Evolutionary conservation across 2,113 vertebrate genomes (phyloP).

Genomic region (Cairina moschata): DNA sequence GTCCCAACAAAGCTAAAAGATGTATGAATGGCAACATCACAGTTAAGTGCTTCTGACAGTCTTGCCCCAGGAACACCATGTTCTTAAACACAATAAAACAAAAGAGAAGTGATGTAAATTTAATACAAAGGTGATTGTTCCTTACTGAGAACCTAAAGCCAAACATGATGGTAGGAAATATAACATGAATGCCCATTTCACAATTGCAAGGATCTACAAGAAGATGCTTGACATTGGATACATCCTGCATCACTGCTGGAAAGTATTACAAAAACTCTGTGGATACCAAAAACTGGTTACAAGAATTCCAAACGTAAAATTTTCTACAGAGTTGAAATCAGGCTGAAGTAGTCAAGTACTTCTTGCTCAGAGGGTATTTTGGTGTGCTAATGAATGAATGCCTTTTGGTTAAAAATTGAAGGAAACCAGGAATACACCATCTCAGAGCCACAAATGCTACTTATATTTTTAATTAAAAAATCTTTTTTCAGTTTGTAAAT

Average conservation of each 20-base stretch:
- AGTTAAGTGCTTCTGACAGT: not conserved
- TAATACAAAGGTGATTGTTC: not conserved
- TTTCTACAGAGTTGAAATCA: not conserved
- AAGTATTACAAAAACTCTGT: not conserved
- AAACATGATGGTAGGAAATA: not conserved
- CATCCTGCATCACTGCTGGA: not conserved
- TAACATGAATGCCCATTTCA: fast-evolving
- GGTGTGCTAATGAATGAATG: not conserved
- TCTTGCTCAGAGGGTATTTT: not conserved
- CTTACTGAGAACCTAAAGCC: not conserved
- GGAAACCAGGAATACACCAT: not conserved
- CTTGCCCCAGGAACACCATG: not conserved
- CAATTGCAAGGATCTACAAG: not conserved
- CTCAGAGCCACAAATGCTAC: not conserved
- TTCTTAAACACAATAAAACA: not conserved
- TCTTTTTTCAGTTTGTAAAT: not conserved
- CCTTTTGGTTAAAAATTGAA: not conserved
- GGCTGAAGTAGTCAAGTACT: not conserved
- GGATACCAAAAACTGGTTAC: not conserved
- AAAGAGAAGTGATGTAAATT: not conserved
- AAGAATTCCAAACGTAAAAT: not conserved
- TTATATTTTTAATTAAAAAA: not conserved
- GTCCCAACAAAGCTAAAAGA: not conserved
- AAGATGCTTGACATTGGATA: not conserved
- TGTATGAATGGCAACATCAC: not conserved